Conservation (phyloP, 2,113 vertebrate genomes). For the Mustela nigripes region DNA sequence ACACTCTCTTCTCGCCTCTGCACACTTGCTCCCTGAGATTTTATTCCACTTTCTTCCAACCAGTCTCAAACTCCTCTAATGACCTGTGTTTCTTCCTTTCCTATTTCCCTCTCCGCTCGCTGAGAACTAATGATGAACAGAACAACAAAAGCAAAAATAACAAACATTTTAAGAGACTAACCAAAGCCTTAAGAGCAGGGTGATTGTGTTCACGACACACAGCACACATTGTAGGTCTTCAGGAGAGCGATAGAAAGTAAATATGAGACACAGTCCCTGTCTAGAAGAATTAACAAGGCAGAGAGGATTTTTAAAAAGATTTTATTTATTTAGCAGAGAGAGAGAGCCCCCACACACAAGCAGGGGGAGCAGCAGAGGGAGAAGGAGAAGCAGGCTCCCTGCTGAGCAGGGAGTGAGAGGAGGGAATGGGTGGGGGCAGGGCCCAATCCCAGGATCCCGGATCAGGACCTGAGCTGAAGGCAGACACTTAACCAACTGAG, state of each 20-base stretch:
- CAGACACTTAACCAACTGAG: too few species aligned
- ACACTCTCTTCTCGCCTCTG: not conserved
- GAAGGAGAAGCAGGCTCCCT: too few species aligned
- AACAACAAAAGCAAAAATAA: constrained; percentile 22
- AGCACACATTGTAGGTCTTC: not conserved
- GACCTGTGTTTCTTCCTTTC: not conserved
- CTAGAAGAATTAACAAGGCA: not conserved
- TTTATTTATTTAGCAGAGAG: too few species aligned
- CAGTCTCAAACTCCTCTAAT: not conserved
- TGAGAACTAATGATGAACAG: not conserved
- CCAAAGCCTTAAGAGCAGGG: not conserved
- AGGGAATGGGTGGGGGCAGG: too few species aligned
- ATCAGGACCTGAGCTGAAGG: too few species aligned
- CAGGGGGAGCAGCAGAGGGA: too few species aligned
- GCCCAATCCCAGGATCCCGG: too few species aligned
- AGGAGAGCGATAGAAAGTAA: not conserved
- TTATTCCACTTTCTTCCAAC: not conserved
- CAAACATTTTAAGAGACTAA: not conserved
- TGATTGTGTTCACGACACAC: not conserved
- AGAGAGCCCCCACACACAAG: too few species aligned
- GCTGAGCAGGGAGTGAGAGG: too few species aligned
- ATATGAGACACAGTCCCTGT: not conserved
- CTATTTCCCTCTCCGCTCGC: not conserved
- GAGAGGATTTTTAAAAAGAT: not conserved
- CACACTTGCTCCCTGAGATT: not conserved